Percentiles rank a stretch among this genome's conserved stretches.
These are phyloP conservation scores for Artemisiospiza belli DNA, from an alignment of 2,113 vertebrate species.

Conservation along the genomic window DNA sequence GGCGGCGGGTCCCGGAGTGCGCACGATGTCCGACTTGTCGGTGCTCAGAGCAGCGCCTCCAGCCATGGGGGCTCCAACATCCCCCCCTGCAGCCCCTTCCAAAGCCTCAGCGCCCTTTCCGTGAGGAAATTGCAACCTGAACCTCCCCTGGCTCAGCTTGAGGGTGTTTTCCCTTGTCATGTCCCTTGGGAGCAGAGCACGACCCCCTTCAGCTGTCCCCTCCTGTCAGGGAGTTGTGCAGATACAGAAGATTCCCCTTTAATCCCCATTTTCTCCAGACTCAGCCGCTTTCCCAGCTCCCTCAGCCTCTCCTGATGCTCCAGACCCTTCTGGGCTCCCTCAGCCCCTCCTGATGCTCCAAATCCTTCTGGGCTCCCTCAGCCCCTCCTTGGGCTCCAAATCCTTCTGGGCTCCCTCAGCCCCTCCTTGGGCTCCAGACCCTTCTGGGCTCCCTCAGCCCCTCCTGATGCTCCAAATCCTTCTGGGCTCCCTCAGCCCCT, in stretches of 20 bases:
- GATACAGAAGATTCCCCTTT: not conserved
- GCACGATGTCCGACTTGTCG: rapidly evolving
- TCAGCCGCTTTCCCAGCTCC: not conserved
- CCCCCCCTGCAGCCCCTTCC: not conserved
- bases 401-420: no score
- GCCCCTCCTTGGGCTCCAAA: no score
- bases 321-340: no score
- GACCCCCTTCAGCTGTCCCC: rapidly evolving
- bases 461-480: no score
- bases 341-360: no score
- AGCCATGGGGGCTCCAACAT: rapidly evolving
- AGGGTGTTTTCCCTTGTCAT: not conserved
- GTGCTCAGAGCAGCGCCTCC: no score
- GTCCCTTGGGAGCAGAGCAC: not conserved
- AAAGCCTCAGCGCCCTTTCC: no score
- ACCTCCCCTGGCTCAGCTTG: not conserved
- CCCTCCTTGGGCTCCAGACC: no score
- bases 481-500: rapidly evolving
- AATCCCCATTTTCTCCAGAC: not conserved
- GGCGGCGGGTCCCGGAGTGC: rapidly evolving
- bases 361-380: no score
- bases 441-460: rapidly evolving
- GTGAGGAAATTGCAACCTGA: not conserved
- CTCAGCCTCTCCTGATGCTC: rapidly evolving
- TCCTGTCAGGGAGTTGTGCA: not conserved